phyloP scores from a whole-genome alignment of 2,113 vertebrate genomes.

The Lophius piscatorius region DNA sequence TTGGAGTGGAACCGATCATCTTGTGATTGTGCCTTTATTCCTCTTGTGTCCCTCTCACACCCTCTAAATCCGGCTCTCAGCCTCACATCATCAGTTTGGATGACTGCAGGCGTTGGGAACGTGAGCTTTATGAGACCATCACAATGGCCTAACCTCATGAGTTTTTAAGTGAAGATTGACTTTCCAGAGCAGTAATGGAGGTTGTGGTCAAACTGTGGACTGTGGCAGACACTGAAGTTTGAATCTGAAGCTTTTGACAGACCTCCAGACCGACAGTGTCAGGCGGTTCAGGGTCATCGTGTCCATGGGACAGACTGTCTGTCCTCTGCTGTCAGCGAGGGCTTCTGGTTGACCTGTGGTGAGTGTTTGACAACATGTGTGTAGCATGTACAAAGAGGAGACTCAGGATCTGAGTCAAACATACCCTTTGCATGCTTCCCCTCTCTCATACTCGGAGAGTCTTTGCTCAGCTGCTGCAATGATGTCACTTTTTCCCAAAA shows the following conservation, averaged over 20 bases:
- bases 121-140: slow-evolving; percentile 38
- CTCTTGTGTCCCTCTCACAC: background rate
- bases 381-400: background rate
- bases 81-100: slow-evolving; percentile 22
- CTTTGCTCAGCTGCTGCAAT: slow-evolving; percentile 7
- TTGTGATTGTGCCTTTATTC: background rate
- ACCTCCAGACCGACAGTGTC: slow-evolving; percentile 57
- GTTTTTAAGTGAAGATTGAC: slow-evolving; percentile 57
- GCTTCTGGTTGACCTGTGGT: slow-evolving; percentile 31
- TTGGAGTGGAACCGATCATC: slow-evolving; percentile 10
- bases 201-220: slow-evolving; percentile 62
- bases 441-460: background rate
- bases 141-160: slow-evolving; percentile 51
- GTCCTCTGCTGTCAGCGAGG: slow-evolving; percentile 30
- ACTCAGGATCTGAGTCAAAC: slow-evolving; percentile 2
- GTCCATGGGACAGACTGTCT: slow-evolving; percentile 37
- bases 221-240: slow-evolving; percentile 47
- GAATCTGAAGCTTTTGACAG: slow-evolving; percentile 49
- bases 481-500: slow-evolving; percentile 50
- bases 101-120: slow-evolving; percentile 15
- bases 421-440: background rate
- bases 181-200: slow-evolving; percentile 61
- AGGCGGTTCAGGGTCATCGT: slow-evolving; percentile 58
- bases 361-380: background rate
- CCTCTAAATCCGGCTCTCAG: slow-evolving; percentile 23